Evolutionary conservation across 2,797 vertebrate genomes (phyloP).

Genomic region (Anguilla marmorata): DNA sequence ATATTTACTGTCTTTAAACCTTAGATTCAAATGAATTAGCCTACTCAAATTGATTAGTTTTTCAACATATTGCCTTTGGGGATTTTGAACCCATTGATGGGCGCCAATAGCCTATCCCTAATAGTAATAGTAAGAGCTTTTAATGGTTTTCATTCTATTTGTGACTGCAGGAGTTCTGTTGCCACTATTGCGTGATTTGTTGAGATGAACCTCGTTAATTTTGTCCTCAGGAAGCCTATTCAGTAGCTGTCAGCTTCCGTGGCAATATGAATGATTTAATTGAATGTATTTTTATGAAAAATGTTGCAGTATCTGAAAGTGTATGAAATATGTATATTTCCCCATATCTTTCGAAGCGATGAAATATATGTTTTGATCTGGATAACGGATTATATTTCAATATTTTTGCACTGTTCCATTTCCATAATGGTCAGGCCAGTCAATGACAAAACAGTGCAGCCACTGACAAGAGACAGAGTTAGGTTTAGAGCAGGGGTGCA

Average conservation of each 20-base stretch:
- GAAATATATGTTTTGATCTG: neutral
- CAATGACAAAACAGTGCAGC: neutral
- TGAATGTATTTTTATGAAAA: neutral
- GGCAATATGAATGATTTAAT: neutral
- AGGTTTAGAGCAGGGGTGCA: no score
- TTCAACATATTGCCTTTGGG: neutral
- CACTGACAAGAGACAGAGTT: neutral
- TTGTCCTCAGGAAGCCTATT: neutral
- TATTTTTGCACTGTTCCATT: neutral
- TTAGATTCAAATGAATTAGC: neutral
- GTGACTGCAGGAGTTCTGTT: neutral
- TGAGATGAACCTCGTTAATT: neutral
- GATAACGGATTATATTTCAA: neutral
- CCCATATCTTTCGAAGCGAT: neutral
- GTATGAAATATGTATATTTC: neutral
- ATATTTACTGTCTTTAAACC: neutral
- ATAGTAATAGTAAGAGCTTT: neutral
- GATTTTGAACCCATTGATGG: neutral
- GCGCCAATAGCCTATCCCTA: neutral
- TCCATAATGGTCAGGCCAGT: neutral
- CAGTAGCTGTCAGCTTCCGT: neutral
- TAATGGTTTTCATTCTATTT: neutral
- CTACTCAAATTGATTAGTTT: neutral
- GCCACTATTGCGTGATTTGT: neutral
- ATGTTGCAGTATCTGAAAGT: neutral